Percentiles rank a stretch among this genome's conserved stretches.
Evolutionary conservation across 2,113 vertebrate species (phyloP).

Genomic region (Dolichallabes microphthalmus): DNA sequence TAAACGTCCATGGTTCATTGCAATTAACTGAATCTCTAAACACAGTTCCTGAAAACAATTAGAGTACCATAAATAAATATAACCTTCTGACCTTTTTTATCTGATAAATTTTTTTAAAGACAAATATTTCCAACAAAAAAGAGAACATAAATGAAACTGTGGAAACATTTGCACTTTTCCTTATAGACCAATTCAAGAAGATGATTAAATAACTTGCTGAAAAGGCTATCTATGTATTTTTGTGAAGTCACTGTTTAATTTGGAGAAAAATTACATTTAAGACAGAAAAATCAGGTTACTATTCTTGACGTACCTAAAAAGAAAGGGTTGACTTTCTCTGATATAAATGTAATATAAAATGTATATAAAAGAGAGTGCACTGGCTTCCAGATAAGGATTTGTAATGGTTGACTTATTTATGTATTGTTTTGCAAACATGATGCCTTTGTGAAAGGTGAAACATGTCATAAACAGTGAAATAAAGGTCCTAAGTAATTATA

Average conservation of each 20-base stretch:
- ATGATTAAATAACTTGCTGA: slow-evolving; percentile 5
- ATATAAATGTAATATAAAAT: not conserved
- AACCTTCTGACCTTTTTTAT: not conserved
- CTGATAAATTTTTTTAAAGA: not conserved
- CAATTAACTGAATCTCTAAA: slow-evolving; percentile 1
- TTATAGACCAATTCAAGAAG: not conserved
- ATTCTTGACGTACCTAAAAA: not conserved
- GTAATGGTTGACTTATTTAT: not conserved
- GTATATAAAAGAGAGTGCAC: not conserved
- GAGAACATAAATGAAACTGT: not conserved
- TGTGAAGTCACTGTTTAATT: slow-evolving; percentile 26
- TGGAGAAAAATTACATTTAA: not conserved
- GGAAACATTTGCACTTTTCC: not conserved
- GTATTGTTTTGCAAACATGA: too few relatives aligned
- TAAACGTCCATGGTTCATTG: not conserved
- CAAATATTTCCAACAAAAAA: not conserved
- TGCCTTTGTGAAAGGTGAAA: too few relatives aligned
- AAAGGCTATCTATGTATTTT: slow-evolving; percentile 18
- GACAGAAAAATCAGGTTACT: not conserved
- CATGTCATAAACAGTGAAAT: not conserved
- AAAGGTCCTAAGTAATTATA: not conserved
- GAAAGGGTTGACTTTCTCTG: not conserved
- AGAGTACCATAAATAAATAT: not conserved
- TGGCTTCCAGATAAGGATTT: too few relatives aligned
- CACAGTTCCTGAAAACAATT: not conserved